Evolutionary conservation across 2,113 vertebrate genomes (phyloP).

Genomic region (Helogale parvula): DNA sequence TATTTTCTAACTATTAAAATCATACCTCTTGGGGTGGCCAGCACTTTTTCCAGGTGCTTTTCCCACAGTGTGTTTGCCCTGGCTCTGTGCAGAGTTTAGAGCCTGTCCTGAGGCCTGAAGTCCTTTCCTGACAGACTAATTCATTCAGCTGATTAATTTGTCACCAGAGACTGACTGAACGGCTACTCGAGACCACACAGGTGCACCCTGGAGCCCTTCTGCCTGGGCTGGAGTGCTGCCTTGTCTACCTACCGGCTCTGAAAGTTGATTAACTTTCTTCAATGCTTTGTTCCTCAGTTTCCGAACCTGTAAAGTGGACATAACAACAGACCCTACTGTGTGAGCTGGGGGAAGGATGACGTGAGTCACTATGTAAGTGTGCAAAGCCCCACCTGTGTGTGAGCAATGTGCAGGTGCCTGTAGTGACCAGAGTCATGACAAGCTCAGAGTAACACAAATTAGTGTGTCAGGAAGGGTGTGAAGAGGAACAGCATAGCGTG

Average conservation of each 20-base stretch:
- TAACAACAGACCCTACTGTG: not conserved
- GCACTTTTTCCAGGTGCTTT: not conserved
- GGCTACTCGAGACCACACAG: not conserved
- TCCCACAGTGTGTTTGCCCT: not conserved
- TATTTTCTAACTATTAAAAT: not conserved
- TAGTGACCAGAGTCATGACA: not conserved
- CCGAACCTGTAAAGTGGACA: not conserved
- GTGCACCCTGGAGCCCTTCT: not conserved
- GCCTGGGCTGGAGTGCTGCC: not conserved
- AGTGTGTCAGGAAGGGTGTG: too few relatives aligned
- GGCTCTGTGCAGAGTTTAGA: not conserved
- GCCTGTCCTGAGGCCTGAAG: not conserved
- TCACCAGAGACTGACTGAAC: too few relatives aligned
- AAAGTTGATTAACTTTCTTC: not conserved
- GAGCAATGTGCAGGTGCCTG: not conserved
- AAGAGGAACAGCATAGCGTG: rapidly evolving
- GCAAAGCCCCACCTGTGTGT: not conserved
- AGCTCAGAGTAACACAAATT: not conserved
- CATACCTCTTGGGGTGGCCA: not conserved
- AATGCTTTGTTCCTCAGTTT: not conserved
- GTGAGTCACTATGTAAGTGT: not conserved
- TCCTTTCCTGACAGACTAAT: not conserved
- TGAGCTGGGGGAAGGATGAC: not conserved
- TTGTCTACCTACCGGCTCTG: not conserved
- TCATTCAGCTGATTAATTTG: not conserved